Conservation (phyloP, 2,888 invertebrate species). For the Germaria angustata region DNA sequence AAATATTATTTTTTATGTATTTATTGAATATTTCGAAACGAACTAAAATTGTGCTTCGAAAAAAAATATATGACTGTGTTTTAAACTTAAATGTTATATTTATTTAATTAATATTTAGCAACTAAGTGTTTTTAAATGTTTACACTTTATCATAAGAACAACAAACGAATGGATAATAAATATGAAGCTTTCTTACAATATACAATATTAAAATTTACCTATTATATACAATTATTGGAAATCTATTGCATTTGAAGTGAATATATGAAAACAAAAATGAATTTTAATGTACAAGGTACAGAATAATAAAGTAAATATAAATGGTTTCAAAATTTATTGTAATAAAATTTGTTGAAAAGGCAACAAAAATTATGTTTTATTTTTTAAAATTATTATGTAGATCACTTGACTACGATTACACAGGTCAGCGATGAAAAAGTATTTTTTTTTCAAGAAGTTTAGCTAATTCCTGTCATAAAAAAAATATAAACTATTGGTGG, state of each 20-base stretch:
- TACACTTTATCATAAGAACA: slow-evolving; percentile 25
- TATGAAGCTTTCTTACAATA: slow-evolving; percentile 13
- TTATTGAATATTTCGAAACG: slow-evolving; percentile 9
- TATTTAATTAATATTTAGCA: slow-evolving; percentile 2
- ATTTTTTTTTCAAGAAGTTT: too few relatives aligned
- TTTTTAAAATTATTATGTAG: too few relatives aligned
- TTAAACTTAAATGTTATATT: slow-evolving; percentile 17
- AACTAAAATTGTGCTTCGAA: slow-evolving; percentile 9
- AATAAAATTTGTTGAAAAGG: too few relatives aligned
- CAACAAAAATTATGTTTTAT: too few relatives aligned
- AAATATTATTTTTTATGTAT: slow-evolving; percentile 33
- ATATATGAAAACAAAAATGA: slow-evolving; percentile 7
- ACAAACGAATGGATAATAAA: slow-evolving; percentile 12
- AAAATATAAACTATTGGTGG: too few relatives aligned
- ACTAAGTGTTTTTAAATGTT: slow-evolving; percentile 58
- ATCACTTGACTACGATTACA: too few relatives aligned
- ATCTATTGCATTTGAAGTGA: slow-evolving; percentile 7
- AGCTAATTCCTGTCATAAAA: too few relatives aligned
- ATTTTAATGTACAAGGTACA: slow-evolving; percentile 57
- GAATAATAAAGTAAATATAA: slow-evolving; percentile 50
- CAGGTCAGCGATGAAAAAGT: too few relatives aligned
- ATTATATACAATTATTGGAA: slow-evolving; percentile 35
- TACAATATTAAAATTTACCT: slow-evolving; percentile 6
- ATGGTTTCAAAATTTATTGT: too few relatives aligned
- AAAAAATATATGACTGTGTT: slow-evolving; percentile 46